Evolutionary conservation across 2,113 vertebrate genomes (phyloP).

Genomic region (Pollimyrus isidori): DNA sequence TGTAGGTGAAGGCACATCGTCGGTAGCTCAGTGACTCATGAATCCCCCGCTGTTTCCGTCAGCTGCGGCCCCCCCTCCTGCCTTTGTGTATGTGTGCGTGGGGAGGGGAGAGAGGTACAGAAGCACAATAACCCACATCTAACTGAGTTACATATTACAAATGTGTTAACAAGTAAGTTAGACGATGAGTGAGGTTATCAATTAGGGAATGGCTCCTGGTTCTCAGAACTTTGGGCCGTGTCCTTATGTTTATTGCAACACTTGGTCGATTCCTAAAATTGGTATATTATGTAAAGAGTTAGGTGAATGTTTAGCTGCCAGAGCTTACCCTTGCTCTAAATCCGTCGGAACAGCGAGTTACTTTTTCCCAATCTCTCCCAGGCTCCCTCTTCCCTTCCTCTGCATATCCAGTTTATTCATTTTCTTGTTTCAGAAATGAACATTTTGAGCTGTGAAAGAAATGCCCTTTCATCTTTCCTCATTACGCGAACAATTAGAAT

Average conservation of each 20-base stretch:
- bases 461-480: not conserved
- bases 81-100: slow-evolving; percentile 14
- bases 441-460: not conserved
- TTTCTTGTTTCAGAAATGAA: not conserved
- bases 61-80: not conserved
- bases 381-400: not conserved
- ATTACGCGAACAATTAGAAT: not conserved
- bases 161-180: not conserved
- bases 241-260: not conserved
- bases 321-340: not conserved
- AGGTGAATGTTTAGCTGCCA: not conserved
- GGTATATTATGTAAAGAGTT: not conserved
- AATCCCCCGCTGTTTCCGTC: not conserved
- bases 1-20: not conserved
- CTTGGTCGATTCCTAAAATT: not conserved
- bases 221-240: not conserved
- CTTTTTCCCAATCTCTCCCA: not conserved
- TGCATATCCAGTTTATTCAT: not conserved
- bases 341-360: not conserved
- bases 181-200: not conserved
- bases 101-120: not conserved
- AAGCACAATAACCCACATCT: slow-evolving; percentile 8
- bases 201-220: not conserved
- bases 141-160: not conserved
- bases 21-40: slow-evolving; percentile 13